A percentile compares a stretch with the other conserved stretches of the same genome.
phyloP scores from a whole-genome alignment of 2,888 invertebrate species.

The Vanessa cardui region DNA sequence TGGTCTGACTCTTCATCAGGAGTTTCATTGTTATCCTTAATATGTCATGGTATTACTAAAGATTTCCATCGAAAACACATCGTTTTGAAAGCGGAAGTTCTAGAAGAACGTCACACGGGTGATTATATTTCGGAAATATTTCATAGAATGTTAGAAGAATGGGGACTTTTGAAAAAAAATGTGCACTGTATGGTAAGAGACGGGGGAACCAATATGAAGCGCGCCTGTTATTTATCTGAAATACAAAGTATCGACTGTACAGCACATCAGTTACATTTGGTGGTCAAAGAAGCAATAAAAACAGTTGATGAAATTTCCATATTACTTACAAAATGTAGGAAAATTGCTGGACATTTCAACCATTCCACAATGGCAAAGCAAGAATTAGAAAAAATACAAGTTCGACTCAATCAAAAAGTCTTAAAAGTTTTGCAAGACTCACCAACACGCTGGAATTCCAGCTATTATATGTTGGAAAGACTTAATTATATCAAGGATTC shows the following conservation, averaged over 20 bases:
- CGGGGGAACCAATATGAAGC: constrained; percentile 38
- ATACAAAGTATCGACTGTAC: constrained; percentile 8
- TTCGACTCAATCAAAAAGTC: constrained; percentile 28
- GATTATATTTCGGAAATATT: constrained; percentile 30
- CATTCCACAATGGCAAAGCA: constrained; percentile 25
- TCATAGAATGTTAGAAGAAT: constrained; percentile 36
- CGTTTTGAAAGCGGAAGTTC: constrained; percentile 26
- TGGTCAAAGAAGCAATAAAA: constrained; percentile 23
- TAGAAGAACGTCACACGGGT: constrained; percentile 25
- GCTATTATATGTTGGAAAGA: constrained; percentile 28
- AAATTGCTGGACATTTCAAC: constrained; percentile 30
- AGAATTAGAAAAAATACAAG: constrained; percentile 30
- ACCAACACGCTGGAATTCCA: constrained; percentile 31
- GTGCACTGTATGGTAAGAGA: constrained; percentile 39
- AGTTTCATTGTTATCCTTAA: constrained; percentile 20
- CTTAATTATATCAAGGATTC: constrained; percentile 26
- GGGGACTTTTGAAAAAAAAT: constrained; percentile 38
- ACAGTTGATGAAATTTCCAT: constrained; percentile 19
- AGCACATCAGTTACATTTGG: constrained; percentile 22
- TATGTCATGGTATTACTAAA: constrained; percentile 21
- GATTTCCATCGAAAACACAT: constrained; percentile 23
- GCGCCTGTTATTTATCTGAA: constrained; percentile 4
- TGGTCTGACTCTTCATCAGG: background rate
- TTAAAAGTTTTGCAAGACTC: constrained; percentile 29
- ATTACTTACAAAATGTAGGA: constrained; percentile 21